These are phyloP conservation scores for Sporophila hypoxantha DNA, from an alignment of 2,113 vertebrate species.

Conservation along the genomic window DNA sequence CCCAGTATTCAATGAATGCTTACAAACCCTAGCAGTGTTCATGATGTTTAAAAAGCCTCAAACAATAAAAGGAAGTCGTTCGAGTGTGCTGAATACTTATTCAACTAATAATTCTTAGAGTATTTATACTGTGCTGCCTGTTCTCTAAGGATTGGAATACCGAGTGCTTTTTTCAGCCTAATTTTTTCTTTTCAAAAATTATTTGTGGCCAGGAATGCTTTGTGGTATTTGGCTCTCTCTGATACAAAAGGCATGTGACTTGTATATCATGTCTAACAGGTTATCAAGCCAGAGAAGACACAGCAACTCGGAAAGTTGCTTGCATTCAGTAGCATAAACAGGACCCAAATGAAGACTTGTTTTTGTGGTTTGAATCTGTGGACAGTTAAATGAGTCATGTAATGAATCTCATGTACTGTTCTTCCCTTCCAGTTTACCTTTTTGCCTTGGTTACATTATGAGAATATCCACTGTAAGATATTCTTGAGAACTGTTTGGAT, in stretches of 20 bases:
- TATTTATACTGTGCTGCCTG: neutral
- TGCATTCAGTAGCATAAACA: neutral
- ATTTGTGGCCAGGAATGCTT: neutral
- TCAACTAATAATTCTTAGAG: neutral
- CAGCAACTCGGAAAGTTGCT: neutral
- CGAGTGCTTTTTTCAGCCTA: neutral
- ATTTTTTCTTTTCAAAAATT: neutral
- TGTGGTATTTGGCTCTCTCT: neutral
- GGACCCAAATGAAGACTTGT: neutral
- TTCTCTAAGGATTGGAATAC: neutral
- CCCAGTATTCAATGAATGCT: neutral
- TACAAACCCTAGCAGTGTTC: neutral
- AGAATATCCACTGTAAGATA: neutral
- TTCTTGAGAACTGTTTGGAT: neutral
- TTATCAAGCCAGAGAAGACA: neutral
- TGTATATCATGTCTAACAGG: neutral
- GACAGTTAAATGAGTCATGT: neutral
- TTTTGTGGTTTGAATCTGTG: neutral
- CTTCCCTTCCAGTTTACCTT: neutral
- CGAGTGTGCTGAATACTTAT: neutral
- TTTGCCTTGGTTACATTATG: neutral
- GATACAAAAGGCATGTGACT: neutral
- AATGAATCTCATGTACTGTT: neutral
- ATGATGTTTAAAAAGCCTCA: slow-evolving; percentile 19
- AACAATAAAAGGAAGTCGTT: neutral